A percentile compares a stretch with the other conserved stretches of the same genome.
Evolutionary conservation across 2,888 invertebrate species (phyloP).

Genomic region (Lycia hirtaria): DNA sequence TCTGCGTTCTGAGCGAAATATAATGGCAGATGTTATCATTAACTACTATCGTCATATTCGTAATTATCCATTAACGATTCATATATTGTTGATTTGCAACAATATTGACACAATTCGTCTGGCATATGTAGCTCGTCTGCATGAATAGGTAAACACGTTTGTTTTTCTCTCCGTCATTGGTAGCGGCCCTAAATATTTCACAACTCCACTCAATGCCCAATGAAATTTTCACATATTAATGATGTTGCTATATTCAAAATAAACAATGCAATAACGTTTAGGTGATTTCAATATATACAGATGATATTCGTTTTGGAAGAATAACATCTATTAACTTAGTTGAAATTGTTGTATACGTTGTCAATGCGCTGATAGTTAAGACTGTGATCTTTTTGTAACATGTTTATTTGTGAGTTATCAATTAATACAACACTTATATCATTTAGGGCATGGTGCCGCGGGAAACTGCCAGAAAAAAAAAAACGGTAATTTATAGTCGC

Average conservation of each 20-base stretch:
- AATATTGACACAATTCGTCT: conserved; percentile 20
- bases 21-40: conserved; percentile 17
- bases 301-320: conserved; percentile 51
- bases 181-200: conserved; percentile 68
- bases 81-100: conserved; percentile 10
- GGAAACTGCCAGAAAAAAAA: too few relatives aligned
- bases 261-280: conserved; percentile 71
- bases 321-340: conserved; percentile 30
- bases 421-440: too few relatives aligned
- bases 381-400: not conserved
- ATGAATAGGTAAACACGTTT: conserved; percentile 67
- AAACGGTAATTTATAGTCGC: too few relatives aligned
- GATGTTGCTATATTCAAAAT: conserved; percentile 72
- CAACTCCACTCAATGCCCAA: conserved; percentile 65
- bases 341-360: conserved; percentile 9
- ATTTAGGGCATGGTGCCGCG: too few relatives aligned
- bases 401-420: too few relatives aligned
- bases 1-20: too few relatives aligned
- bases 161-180: conserved; percentile 63
- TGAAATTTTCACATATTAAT: conserved; percentile 80
- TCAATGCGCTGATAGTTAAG: not conserved
- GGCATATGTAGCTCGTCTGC: conserved; percentile 10
- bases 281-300: conserved; percentile 67
- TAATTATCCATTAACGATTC: conserved; percentile 18
- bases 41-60: not conserved